phyloP scores from a whole-genome alignment of 2,797 vertebrate species.

The Galaxias olidus region DNA sequence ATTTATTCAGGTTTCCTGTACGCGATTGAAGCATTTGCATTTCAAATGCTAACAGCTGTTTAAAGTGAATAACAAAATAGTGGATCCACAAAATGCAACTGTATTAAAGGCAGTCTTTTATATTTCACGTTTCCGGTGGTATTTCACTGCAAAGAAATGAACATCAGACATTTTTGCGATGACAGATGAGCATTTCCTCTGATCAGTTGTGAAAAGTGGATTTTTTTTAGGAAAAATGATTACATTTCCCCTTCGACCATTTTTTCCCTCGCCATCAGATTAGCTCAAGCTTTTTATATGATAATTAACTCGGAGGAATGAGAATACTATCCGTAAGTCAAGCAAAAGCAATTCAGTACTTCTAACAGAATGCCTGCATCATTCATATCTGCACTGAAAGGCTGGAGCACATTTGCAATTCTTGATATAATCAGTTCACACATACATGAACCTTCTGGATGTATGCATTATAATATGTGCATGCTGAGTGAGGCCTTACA shows the following conservation, averaged over 20 bases:
- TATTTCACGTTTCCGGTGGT: constrained; percentile 54
- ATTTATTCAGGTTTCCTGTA: constrained; percentile 46
- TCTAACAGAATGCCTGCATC: constrained; percentile 43
- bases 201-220: constrained; percentile 68
- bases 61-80: constrained; percentile 54
- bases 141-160: constrained; percentile 38
- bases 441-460: constrained; percentile 43
- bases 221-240: constrained; percentile 63
- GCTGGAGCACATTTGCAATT: constrained; percentile 40
- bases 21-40: constrained; percentile 54
- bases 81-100: constrained; percentile 43
- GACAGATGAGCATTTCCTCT: constrained; percentile 61
- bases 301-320: constrained; percentile 66
- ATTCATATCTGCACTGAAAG: constrained; percentile 53
- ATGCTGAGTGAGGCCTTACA: constrained; percentile 4
- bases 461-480: constrained; percentile 34
- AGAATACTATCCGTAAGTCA: constrained; percentile 65
- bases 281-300: constrained; percentile 66
- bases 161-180: constrained; percentile 43
- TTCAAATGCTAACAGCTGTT: constrained; percentile 60
- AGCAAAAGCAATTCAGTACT: constrained; percentile 58
- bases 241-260: constrained; percentile 69
- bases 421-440: constrained; percentile 46
- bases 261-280: constrained; percentile 60
- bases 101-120: constrained; percentile 61